A percentile compares a stretch with the other conserved stretches of the same genome.
phyloP scores from a whole-genome alignment of 2,888 invertebrate genomes.

The Synanthedon formicaeformis region DNA sequence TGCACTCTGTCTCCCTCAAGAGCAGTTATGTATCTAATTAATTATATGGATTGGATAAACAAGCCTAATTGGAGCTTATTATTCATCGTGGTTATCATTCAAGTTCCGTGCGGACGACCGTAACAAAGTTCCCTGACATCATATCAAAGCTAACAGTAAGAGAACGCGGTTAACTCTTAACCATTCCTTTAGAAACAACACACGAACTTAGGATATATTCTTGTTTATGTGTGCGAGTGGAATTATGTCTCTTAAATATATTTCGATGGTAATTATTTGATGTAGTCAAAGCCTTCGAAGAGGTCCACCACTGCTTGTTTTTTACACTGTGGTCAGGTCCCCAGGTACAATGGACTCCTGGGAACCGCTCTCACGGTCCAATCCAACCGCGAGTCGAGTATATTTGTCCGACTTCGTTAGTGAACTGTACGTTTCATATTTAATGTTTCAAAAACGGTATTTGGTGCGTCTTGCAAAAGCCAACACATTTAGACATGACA shows the following conservation, averaged over 20 bases:
- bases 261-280: too few relatives aligned
- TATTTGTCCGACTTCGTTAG: constrained; percentile 36
- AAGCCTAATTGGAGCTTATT: constrained; percentile 52
- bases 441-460: constrained; percentile 63
- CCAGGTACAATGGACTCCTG: constrained; percentile 18
- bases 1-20: not conserved
- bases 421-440: constrained; percentile 42
- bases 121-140: constrained; percentile 9
- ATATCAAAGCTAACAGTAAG: too few relatives aligned
- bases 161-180: too few relatives aligned
- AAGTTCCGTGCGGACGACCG: constrained; percentile 29
- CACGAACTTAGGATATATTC: too few relatives aligned
- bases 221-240: too few relatives aligned
- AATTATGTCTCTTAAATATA: too few relatives aligned
- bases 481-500: constrained; percentile 7
- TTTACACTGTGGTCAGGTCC: not conserved
- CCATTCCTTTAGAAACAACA: too few relatives aligned
- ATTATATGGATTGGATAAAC: constrained; percentile 56
- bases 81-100: constrained; percentile 25
- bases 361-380: constrained; percentile 40
- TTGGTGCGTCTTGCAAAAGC: constrained; percentile 14
- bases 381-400: not conserved
- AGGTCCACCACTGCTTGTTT: too few relatives aligned
- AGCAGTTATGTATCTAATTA: constrained; percentile 31
- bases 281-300: too few relatives aligned